A percentile compares a stretch with the other conserved stretches of the same genome.
These are phyloP conservation scores for Meandrina meandrites DNA, from an alignment of 92 coral and sea anemone genomes.

Conservation along the genomic window DNA sequence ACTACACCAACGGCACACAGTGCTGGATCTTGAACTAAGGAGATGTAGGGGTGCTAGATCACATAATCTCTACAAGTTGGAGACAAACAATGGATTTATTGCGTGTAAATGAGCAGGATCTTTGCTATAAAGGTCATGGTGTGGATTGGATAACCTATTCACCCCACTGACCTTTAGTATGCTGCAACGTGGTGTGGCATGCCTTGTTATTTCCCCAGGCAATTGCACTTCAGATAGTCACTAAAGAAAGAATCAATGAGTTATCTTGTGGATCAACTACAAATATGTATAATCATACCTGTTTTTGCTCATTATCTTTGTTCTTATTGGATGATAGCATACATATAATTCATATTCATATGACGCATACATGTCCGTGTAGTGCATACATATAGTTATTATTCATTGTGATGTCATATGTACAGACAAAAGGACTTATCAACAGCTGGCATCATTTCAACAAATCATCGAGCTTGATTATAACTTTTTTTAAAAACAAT, in stretches of 20 bases:
- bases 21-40: too few relatives aligned
- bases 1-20: background rate
- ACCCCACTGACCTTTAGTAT: background rate
- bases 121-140: background rate
- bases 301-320: background rate
- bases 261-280: background rate
- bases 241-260: conserved; percentile 17
- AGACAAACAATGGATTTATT: background rate
- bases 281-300: too few relatives aligned
- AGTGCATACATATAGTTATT: too few relatives aligned
- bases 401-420: too few relatives aligned
- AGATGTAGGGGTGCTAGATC: too few relatives aligned
- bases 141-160: background rate
- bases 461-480: too few relatives aligned
- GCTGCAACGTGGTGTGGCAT: background rate
- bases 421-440: too few relatives aligned
- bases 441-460: too few relatives aligned
- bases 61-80: background rate
- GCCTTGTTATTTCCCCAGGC: background rate
- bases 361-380: too few relatives aligned
- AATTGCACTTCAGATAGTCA: background rate
- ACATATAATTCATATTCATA: too few relatives aligned
- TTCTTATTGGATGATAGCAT: background rate
- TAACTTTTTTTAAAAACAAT: too few relatives aligned
- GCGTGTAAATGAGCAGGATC: background rate